These are phyloP conservation scores for Rhabdomys dilectus DNA, from an alignment of 2,113 vertebrate genomes.

Conservation along the genomic window DNA sequence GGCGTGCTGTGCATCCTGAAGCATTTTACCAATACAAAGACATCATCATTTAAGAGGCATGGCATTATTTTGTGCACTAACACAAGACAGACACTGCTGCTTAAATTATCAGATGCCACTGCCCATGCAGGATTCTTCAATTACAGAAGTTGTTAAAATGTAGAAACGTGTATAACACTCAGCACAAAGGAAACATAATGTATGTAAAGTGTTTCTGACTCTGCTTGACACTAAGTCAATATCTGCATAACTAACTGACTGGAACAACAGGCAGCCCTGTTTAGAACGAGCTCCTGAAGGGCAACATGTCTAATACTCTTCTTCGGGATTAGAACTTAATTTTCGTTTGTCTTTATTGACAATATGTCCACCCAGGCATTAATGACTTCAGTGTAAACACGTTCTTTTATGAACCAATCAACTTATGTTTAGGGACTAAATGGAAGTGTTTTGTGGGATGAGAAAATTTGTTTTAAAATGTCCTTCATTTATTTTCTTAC, in stretches of 20 bases:
- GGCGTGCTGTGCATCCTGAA: background rate
- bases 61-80: background rate
- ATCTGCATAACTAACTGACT: background rate
- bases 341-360: background rate
- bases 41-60: background rate
- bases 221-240: background rate
- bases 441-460: background rate
- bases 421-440: background rate
- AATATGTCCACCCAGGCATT: background rate
- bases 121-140: background rate
- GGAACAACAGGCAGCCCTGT: background rate
- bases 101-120: conserved; percentile 8
- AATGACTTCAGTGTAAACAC: conserved; percentile 20
- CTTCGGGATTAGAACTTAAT: background rate
- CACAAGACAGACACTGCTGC: background rate
- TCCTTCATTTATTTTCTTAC: background rate
- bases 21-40: background rate
- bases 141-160: conserved; percentile 33
- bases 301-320: background rate
- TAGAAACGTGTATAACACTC: background rate
- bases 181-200: background rate
- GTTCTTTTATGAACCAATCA: background rate
- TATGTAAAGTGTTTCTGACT: background rate
- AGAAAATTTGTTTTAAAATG: background rate
- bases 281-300: background rate